Percentiles rank a stretch among this genome's conserved stretches.
These are phyloP conservation scores for Lycocorax pyrrhopterus DNA, from an alignment of 2,113 vertebrate species.

Conservation along the genomic window DNA sequence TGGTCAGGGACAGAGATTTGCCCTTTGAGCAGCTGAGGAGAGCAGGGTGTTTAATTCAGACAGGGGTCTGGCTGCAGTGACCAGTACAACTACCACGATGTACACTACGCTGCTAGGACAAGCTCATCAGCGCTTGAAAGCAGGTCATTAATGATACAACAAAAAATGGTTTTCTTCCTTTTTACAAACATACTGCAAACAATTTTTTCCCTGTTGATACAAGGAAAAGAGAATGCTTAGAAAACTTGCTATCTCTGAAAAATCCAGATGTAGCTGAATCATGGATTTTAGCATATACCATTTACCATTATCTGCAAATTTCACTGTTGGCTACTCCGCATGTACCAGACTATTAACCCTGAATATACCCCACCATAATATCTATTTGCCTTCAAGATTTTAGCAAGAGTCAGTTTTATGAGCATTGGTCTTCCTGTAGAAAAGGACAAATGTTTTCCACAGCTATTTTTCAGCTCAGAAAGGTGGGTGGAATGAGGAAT, in stretches of 20 bases:
- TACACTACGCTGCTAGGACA: neutral
- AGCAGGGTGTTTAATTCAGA: neutral
- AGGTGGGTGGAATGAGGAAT: neutral
- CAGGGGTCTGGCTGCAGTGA: neutral
- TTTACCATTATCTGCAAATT: neutral
- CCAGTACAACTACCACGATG: fast-evolving
- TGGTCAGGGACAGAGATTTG: neutral
- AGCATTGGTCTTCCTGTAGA: neutral
- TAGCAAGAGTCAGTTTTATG: neutral
- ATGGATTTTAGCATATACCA: neutral
- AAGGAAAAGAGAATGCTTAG: neutral
- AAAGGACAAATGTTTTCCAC: neutral
- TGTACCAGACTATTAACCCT: neutral
- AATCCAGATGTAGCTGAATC: neutral
- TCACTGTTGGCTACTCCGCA: neutral
- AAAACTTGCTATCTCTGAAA: neutral
- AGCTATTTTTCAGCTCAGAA: neutral
- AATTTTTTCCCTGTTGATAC: neutral
- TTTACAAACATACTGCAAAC: neutral
- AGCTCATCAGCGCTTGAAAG: neutral
- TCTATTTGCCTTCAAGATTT: neutral
- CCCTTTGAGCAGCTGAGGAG: neutral
- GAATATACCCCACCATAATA: neutral
- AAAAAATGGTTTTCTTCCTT: neutral
- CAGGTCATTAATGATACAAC: neutral